Conservation (phyloP, 2,797 vertebrate species). For the Phataginus tetradactyla region DNA sequence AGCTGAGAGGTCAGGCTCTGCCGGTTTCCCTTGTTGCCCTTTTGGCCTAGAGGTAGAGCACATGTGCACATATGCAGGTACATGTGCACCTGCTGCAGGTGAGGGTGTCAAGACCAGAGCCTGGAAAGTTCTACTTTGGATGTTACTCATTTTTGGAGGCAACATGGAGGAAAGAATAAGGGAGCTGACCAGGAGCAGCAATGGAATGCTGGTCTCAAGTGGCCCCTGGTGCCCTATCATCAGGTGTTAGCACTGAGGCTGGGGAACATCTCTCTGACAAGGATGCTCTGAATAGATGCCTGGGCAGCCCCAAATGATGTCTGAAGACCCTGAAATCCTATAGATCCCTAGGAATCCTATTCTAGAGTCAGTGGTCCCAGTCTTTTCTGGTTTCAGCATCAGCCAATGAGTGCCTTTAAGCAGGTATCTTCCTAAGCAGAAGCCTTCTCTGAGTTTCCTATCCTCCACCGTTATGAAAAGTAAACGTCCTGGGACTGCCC, state of each 20-base stretch:
- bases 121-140: not conserved
- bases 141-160: not conserved
- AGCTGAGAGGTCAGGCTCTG: not conserved
- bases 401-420: not conserved
- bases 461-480: not conserved
- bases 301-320: not conserved
- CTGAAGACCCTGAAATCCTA: not conserved
- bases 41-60: not conserved
- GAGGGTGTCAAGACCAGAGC: not conserved
- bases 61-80: not conserved
- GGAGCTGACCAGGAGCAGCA: not conserved
- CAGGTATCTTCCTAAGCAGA: not conserved
- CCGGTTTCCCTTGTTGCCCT: not conserved
- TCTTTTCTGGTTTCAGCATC: not conserved
- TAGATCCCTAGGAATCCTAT: not conserved
- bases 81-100: rapidly evolving
- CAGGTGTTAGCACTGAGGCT: not conserved
- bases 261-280: not conserved
- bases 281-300: not conserved
- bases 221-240: not conserved
- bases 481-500: not conserved
- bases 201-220: not conserved
- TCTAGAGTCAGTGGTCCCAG: not conserved
- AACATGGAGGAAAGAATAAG: not conserved
- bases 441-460: not conserved